A percentile compares a stretch with the other conserved stretches of the same genome.
Evolutionary conservation across 2,113 vertebrate genomes (phyloP).

Genomic region (Periophthalmodon schlosseri): DNA sequence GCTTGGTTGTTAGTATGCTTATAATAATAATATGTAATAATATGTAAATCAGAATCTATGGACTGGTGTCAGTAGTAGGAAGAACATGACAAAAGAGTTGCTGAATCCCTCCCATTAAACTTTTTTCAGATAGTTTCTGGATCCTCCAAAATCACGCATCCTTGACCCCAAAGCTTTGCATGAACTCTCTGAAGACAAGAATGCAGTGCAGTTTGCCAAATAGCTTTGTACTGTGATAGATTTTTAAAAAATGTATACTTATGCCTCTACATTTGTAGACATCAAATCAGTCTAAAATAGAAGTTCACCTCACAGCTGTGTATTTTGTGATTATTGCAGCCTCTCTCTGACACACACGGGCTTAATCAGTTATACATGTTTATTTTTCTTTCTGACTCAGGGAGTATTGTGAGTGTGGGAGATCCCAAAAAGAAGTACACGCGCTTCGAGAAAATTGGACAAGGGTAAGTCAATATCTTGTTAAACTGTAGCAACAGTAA

Average conservation of each 20-base stretch:
- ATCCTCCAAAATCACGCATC: no score
- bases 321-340: not conserved
- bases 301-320: not conserved
- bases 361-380: conserved; percentile 32
- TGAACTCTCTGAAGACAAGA: not conserved
- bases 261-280: no score
- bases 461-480: conserved; percentile 85
- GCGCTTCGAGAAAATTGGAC: conserved; percentile 97
- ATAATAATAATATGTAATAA: not conserved
- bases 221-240: not conserved
- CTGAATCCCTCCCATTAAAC: no score
- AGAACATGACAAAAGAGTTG: no score
- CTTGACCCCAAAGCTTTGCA: not conserved
- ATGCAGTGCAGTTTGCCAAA: no score
- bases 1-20: not conserved
- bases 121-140: no score
- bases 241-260: not conserved
- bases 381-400: conserved; percentile 72
- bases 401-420: conserved; percentile 96
- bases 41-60: no score
- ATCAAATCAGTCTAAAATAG: not conserved
- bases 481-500: conserved; percentile 18
- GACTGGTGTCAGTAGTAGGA: no score
- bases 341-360: conserved; percentile 7
- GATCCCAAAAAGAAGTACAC: conserved; percentile 99